phyloP scores from a whole-genome alignment of 1,140 invertebrate genomes.

The Neelides sp. region DNA sequence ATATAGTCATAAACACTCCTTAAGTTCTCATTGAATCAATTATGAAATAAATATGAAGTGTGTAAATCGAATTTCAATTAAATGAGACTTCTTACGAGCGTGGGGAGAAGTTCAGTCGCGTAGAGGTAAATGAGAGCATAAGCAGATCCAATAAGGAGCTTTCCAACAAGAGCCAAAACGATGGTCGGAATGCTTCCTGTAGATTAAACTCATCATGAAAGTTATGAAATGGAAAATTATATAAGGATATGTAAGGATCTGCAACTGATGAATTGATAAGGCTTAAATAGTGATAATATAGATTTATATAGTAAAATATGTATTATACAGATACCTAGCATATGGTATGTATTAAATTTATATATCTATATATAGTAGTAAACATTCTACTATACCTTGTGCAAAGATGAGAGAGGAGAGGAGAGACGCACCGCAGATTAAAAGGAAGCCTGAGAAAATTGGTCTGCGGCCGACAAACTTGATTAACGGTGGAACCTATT shows the following conservation, averaged over 20 bases:
- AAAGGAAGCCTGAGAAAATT: conserved; percentile 26
- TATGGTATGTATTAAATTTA: too few relatives aligned
- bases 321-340: not conserved
- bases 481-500: conserved; percentile 25
- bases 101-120: conserved; percentile 39
- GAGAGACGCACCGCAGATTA: conserved; percentile 20
- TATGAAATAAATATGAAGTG: too few relatives aligned
- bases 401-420: conserved; percentile 18
- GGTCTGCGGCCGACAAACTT: conserved; percentile 20
- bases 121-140: conserved; percentile 40
- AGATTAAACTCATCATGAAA: too few relatives aligned
- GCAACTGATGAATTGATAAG: not conserved
- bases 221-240: not conserved
- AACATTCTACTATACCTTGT: conserved; percentile 7
- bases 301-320: not conserved
- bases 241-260: not conserved
- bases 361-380: not conserved
- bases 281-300: not conserved
- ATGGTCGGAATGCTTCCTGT: conserved; percentile 15
- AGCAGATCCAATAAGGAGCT: conserved; percentile 37
- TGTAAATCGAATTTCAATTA: too few relatives aligned
- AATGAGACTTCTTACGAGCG: too few relatives aligned
- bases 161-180: conserved; percentile 36
- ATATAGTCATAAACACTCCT: too few relatives aligned
- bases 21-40: too few relatives aligned